Evolutionary conservation across 2,888 invertebrate species (phyloP).

Genomic region (Dermolepida albohirtum): DNA sequence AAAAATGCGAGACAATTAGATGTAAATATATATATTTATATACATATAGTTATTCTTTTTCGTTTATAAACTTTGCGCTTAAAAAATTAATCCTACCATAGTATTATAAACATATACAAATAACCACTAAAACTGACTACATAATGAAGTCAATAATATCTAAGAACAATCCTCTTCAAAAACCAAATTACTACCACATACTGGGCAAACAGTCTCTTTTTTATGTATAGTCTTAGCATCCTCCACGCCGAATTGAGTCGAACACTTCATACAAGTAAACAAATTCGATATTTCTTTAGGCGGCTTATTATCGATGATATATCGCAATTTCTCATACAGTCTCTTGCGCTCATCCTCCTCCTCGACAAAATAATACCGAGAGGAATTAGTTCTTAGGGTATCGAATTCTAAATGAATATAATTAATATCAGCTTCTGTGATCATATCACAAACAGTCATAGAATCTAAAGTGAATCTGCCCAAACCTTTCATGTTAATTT

Average conservation of each 20-base stretch:
- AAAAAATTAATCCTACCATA: too few relatives aligned
- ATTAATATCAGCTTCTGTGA: constrained; percentile 56
- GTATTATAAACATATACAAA: not conserved
- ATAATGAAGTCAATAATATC: not conserved
- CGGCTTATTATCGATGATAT: constrained; percentile 53
- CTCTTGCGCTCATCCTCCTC: constrained; percentile 69
- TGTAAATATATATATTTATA: too few relatives aligned
- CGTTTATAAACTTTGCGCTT: too few relatives aligned
- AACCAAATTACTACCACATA: constrained; percentile 71
- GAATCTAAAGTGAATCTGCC: constrained; percentile 67
- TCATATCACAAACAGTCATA: constrained; percentile 66
- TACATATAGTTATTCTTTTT: too few relatives aligned
- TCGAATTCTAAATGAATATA: constrained; percentile 71
- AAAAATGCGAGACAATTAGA: too few relatives aligned
- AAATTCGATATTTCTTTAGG: constrained; percentile 65
- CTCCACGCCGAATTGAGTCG: constrained; percentile 71
- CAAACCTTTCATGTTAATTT: constrained; percentile 57
- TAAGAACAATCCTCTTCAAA: constrained; percentile 63
- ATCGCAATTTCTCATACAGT: constrained; percentile 54
- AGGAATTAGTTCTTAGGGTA: constrained; percentile 68
- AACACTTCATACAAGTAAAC: constrained; percentile 74
- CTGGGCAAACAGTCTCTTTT: constrained; percentile 65
- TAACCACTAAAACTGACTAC: not conserved
- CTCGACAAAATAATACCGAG: constrained; percentile 56
- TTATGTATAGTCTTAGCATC: constrained; percentile 51